Evolutionary conservation across 2,113 vertebrate genomes (phyloP).

Genomic region (Cinclus cinclus): DNA sequence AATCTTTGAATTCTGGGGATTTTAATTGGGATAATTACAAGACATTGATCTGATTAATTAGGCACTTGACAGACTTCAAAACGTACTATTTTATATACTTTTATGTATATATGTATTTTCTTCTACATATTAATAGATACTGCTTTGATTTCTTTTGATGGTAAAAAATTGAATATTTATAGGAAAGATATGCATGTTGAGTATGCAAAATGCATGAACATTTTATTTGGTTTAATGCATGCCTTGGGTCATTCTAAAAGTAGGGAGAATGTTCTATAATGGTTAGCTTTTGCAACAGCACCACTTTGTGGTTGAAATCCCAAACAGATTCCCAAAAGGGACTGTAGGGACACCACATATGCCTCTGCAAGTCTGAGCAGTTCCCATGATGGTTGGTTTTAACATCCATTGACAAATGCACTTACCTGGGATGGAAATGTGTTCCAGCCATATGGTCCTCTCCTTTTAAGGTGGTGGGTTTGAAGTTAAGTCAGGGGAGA

Average conservation of each 20-base stretch:
- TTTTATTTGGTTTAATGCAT: background rate
- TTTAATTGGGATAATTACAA: constrained; percentile 15
- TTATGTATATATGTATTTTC: background rate
- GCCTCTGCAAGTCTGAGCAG: background rate
- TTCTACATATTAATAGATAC: background rate
- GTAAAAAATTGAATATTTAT: constrained; percentile 24
- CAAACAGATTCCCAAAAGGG: constrained; percentile 17
- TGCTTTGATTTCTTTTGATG: background rate
- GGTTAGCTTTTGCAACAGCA: constrained; percentile 78
- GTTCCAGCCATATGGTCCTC: background rate
- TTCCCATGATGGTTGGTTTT: background rate
- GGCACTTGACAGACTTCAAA: constrained; percentile 11
- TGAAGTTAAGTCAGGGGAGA: background rate
- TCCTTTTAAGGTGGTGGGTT: background rate
- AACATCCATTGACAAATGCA: background rate
- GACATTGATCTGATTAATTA: constrained; percentile 32
- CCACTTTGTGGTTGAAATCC: constrained; percentile 76
- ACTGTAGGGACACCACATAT: background rate
- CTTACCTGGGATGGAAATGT: background rate
- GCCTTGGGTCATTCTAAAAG: background rate
- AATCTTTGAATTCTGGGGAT: background rate
- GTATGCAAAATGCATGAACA: background rate
- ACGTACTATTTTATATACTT: background rate
- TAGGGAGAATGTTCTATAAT: background rate
- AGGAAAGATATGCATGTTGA: background rate